Conservation (phyloP, 2,113 vertebrate species). For the Elgaria multicarinata region DNA sequence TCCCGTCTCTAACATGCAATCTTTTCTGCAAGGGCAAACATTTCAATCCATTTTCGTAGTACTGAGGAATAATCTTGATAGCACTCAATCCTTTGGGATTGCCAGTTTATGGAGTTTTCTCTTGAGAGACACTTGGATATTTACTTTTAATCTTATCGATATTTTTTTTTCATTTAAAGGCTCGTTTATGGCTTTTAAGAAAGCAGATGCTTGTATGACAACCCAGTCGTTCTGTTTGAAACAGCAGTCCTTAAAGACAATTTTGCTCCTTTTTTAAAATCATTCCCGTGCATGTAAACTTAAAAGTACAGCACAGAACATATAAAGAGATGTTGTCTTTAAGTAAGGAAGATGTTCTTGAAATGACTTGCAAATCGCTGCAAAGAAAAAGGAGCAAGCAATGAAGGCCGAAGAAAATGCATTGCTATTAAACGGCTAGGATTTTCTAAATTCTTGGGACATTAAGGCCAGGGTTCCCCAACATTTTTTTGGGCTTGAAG, state of each 20-base stretch:
- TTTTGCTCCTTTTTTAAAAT: background rate
- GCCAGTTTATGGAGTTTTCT: slow-evolving; percentile 16
- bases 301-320: background rate
- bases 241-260: background rate
- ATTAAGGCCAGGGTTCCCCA: background rate
- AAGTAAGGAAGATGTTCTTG: background rate
- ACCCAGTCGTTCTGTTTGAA: background rate
- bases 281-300: background rate
- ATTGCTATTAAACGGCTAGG: no score
- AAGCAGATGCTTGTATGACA: slow-evolving; percentile 4
- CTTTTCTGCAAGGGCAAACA: slow-evolving; percentile 38
- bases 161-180: slow-evolving; percentile 44
- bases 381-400: background rate
- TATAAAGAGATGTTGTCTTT: background rate
- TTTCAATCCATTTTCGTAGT: slow-evolving; percentile 36
- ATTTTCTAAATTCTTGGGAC: no score
- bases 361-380: background rate
- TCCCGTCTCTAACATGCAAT: slow-evolving; percentile 38
- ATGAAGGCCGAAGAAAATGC: background rate
- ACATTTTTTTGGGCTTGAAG: background rate
- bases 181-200: slow-evolving; percentile 23
- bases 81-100: slow-evolving; percentile 15
- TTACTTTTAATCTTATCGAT: slow-evolving; percentile 8
- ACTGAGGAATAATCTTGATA: slow-evolving; percentile 30
- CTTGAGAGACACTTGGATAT: slow-evolving; percentile 14